Conservation (phyloP, 2,113 vertebrate genomes). For the Calidris pygmaea region DNA sequence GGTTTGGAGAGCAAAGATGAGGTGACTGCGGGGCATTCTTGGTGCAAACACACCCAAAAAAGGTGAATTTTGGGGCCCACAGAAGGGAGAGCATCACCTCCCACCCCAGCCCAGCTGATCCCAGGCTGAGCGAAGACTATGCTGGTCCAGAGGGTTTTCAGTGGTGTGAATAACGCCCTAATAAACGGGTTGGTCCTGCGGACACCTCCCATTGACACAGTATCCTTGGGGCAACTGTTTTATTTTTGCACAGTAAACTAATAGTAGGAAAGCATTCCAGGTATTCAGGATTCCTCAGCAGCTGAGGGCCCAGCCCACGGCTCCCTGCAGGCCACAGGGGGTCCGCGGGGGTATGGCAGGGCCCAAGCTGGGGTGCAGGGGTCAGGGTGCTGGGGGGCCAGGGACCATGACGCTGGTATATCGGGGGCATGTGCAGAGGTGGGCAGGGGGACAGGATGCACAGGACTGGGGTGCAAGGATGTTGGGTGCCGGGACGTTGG, state of each 20-base stretch:
- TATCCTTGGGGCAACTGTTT: slow-evolving; percentile 4
- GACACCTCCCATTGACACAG: neutral
- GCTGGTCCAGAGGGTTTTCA: accelerated
- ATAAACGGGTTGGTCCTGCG: neutral
- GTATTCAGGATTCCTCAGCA: slow-evolving; percentile 4
- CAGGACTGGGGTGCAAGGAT: too few relatives aligned
- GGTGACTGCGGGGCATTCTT: accelerated
- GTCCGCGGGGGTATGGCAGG: neutral
- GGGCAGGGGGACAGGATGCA: neutral
- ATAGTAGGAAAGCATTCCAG: slow-evolving; percentile 34
- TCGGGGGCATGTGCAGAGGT: neutral
- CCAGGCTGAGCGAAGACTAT: accelerated
- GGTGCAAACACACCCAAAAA: neutral
- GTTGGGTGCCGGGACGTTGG: neutral
- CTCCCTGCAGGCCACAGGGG: neutral
- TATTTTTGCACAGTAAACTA: neutral
- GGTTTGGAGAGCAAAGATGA: accelerated
- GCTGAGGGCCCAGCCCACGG: neutral
- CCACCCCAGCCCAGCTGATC: neutral
- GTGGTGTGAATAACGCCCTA: neutral
- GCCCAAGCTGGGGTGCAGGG: neutral
- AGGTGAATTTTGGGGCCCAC: neutral
- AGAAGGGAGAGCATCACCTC: accelerated
- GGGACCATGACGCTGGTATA: neutral
- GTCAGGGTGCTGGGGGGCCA: neutral